Conservation (phyloP, 2,797 vertebrate species). For the Lutjanus argentimaculatus region DNA sequence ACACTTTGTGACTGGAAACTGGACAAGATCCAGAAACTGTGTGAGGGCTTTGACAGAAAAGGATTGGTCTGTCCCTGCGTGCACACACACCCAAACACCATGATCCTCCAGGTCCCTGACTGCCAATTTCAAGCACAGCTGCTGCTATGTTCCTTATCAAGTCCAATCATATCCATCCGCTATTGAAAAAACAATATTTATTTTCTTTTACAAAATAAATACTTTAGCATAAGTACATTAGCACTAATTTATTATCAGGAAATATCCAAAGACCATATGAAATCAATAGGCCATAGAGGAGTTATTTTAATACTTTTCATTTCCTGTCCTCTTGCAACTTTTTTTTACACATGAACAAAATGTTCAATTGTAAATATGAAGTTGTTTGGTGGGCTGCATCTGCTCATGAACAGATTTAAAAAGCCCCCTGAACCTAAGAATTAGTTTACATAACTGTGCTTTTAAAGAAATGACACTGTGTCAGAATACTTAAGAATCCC, state of each 20-base stretch:
- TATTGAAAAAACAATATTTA: neutral
- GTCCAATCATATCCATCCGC: neutral
- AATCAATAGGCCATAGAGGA: neutral
- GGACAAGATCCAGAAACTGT: conserved; percentile 56
- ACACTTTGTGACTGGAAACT: conserved; percentile 51
- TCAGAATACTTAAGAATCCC: neutral
- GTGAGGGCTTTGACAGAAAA: conserved; percentile 67
- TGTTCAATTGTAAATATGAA: neutral
- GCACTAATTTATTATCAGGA: neutral
- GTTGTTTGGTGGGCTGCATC: neutral
- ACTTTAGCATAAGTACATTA: neutral
- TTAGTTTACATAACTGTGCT: neutral
- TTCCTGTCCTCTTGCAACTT: neutral
- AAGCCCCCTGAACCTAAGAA: neutral
- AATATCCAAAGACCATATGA: neutral
- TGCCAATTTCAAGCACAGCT: conserved; percentile 41
- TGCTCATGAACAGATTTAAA: neutral
- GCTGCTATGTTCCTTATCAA: conserved; percentile 21
- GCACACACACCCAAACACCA: conserved; percentile 36
- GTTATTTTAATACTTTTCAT: neutral
- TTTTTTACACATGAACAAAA: neutral
- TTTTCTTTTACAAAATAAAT: neutral
- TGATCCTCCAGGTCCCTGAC: conserved; percentile 24
- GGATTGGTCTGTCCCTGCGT: conserved; percentile 39
- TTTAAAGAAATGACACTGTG: neutral